A percentile compares a stretch with the other conserved stretches of the same genome.
Evolutionary conservation across 2,888 invertebrate genomes (phyloP).

Genomic region (Priocnemis perturbator): DNA sequence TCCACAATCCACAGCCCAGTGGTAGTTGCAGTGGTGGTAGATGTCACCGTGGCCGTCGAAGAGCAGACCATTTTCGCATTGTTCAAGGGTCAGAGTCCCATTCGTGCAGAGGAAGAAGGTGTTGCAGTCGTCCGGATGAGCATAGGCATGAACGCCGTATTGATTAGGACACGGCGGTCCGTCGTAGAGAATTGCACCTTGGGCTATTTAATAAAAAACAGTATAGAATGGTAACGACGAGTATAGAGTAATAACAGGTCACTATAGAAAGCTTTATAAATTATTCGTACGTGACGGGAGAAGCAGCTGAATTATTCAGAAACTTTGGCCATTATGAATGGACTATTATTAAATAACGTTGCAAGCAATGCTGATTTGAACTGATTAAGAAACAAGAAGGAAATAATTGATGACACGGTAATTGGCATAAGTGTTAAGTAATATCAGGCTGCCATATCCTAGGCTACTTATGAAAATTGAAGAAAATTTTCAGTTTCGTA

Average conservation of each 20-base stretch:
- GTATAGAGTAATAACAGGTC: too few species aligned
- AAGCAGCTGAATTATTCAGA: constrained; percentile 10
- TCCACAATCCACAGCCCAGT: constrained; percentile 94
- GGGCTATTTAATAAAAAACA: constrained; percentile 75
- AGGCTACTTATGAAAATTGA: constrained; percentile 17
- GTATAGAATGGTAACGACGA: too few species aligned
- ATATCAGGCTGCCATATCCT: too few species aligned
- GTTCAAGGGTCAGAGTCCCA: constrained; percentile 91
- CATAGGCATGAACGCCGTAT: constrained; percentile 88
- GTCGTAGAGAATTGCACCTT: constrained; percentile 79
- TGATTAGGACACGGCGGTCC: constrained; percentile 88
- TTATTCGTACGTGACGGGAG: not conserved
- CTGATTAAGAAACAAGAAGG: too few species aligned
- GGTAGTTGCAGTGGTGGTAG: constrained; percentile 95
- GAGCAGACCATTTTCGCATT: constrained; percentile 93
- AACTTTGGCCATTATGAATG: not conserved
- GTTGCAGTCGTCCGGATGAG: constrained; percentile 91
- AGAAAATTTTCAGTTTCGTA: too few species aligned
- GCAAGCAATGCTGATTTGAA: too few species aligned
- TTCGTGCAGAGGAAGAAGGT: constrained; percentile 94
- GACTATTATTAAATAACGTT: not conserved
- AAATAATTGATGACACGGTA: too few species aligned
- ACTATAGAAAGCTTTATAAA: not conserved
- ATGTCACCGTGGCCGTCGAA: constrained; percentile 93
- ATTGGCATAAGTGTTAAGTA: too few species aligned